phyloP scores from a whole-genome alignment of 1,140 invertebrate species.

The Drosophila lowei region DNA sequence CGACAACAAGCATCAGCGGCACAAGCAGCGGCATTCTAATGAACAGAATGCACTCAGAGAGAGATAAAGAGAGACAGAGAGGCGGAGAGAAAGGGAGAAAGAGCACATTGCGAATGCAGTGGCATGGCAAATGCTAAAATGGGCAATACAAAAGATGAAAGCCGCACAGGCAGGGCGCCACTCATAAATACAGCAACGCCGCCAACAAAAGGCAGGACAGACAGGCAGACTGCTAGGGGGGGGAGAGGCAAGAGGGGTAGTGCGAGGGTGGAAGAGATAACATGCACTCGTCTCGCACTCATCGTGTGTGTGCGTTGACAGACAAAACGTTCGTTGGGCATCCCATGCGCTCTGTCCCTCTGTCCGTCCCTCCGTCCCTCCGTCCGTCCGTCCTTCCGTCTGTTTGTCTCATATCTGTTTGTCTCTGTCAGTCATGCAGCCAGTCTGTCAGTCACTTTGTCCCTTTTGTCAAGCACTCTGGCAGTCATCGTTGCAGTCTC shows the following conservation, averaged over 20 bases:
- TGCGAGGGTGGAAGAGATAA: constrained; percentile 9
- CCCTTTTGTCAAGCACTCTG: constrained; percentile 33
- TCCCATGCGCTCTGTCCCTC: constrained; percentile 1
- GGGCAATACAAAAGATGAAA: constrained; percentile 73
- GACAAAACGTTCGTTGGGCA: constrained; percentile 42
- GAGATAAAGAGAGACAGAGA: constrained; percentile 13
- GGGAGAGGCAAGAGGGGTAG: not conserved
- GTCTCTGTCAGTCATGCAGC: constrained; percentile 46
- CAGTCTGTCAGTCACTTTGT: constrained; percentile 22
- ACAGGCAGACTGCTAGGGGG: not conserved
- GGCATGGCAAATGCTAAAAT: constrained; percentile 60
- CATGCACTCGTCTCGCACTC: constrained; percentile 23
- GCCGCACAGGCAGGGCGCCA: constrained; percentile 36
- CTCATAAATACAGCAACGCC: constrained; percentile 62
- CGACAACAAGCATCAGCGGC: too few relatives aligned
- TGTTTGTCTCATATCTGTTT: constrained; percentile 35
- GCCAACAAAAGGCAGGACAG: not conserved
- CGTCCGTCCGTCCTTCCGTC: not conserved
- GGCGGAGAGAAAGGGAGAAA: constrained; percentile 7
- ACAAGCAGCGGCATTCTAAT: constrained; percentile 12
- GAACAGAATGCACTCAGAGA: constrained; percentile 16
- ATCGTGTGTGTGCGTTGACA: constrained; percentile 44
- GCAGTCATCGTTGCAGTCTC: constrained; percentile 13
- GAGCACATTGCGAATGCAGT: constrained; percentile 37
- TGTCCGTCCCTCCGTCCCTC: not conserved